Base-by-base conservation (phyloP, 2,797 vertebrate species). In the Enteromius treurensis region DNA sequence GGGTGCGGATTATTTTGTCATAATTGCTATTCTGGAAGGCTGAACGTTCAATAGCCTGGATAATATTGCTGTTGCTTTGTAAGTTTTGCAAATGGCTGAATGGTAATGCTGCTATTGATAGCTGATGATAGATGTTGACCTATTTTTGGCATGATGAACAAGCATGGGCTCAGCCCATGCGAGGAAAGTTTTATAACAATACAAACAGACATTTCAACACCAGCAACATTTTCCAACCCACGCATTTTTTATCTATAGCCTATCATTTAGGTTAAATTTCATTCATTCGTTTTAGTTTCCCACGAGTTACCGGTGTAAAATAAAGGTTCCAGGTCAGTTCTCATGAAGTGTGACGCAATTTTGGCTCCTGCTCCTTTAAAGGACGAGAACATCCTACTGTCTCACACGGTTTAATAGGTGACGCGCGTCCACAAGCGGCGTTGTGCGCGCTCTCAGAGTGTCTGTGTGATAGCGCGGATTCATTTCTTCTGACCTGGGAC, bases 311-410 rank as follows among this genome's bases (percentile, higher is more conserved):
- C 11, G 26, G 26, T 51, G 26, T 51, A 19, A 73, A 73, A 32
- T 73, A 51, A 32, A 32, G 17, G 26, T 32, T 49, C 47, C 17
- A 32, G 70, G 47, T 51, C 2, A 32, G 0, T 58, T 76, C 51
- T 29, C 26, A n/a, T 3, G 26, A 32, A 55, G 4, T 17, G 4
- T 47, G 34, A 42, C 53, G 67, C 49, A 34, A 37, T 79, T n/a
- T 73, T 26, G 14, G 10, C 9, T 51, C 42, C 70, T 80, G 77
- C 34, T n/a, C 53, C 85, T 83, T 86, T 86, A 86, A 81, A 79
- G n/a, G 23, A 60, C 45, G 55, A 5, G 65, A 70, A 68, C 77
- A 80, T 11, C 42, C 17, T 75, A 64, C 73, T 51, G 62, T 45
- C 67, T 73, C 55, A 3, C 23, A n/a, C 23, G 1, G 53, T 47